phyloP scores from a whole-genome alignment of 2,888 invertebrate species.

The Pyrocoelia pectoralis region DNA sequence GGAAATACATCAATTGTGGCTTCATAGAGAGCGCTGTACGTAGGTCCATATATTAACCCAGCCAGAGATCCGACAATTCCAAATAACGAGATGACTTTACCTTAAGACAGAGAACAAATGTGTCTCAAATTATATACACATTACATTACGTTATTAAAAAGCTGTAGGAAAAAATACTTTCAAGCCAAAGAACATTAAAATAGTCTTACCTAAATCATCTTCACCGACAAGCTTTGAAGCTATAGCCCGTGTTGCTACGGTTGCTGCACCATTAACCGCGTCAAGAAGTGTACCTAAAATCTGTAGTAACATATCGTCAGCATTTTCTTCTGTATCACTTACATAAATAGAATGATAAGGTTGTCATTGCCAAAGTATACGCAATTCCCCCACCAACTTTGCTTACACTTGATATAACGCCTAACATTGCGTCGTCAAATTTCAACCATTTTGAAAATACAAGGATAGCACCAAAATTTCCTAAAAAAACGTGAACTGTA shows the following conservation, averaged over 20 bases:
- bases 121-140: too few species aligned
- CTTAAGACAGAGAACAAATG: too few species aligned
- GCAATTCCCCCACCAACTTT: constrained; percentile 53
- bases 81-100: constrained; percentile 61
- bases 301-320: not conserved
- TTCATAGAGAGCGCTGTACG: constrained; percentile 51
- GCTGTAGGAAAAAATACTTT: too few species aligned
- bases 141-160: too few species aligned
- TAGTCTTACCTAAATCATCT: constrained; percentile 65
- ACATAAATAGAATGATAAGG: constrained; percentile 54
- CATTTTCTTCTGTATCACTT: constrained; percentile 21
- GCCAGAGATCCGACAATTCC: constrained; percentile 52
- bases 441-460: constrained; percentile 51
- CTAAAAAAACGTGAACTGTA: too few species aligned
- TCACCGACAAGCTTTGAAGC: constrained; percentile 64
- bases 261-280: constrained; percentile 58
- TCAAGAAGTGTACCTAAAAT: constrained; percentile 65
- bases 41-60: constrained; percentile 52
- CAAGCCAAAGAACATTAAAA: too few species aligned
- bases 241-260: constrained; percentile 65
- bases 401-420: constrained; percentile 53
- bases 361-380: constrained; percentile 53
- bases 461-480: constrained; percentile 32
- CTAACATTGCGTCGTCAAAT: constrained; percentile 53
- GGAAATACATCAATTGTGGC: constrained; percentile 49